phyloP scores from a whole-genome alignment of 35 echinoderm and acorn worm species.

The Acanthaster planci region DNA sequence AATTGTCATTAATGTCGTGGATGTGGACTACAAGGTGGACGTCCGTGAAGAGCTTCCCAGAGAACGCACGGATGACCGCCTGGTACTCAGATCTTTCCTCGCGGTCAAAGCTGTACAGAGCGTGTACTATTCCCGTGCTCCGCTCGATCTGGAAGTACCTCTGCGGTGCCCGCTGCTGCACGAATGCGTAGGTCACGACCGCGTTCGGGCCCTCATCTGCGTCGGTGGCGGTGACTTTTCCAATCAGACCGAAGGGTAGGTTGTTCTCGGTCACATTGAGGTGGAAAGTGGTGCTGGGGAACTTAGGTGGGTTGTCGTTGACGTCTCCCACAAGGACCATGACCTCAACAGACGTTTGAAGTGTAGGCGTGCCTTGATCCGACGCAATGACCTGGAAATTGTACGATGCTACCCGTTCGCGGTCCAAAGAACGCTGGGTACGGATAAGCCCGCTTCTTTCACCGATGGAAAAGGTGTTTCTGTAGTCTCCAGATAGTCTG shows the following conservation, averaged over 20 bases:
- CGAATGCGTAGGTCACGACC: constrained; percentile 18
- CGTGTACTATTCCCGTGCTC: constrained; percentile 5
- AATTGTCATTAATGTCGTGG: constrained; percentile 33
- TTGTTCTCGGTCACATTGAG: constrained; percentile 12
- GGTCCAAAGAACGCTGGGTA: constrained; percentile 5
- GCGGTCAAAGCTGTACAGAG: constrained; percentile 13
- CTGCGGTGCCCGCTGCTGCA: background rate
- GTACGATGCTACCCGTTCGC: constrained; percentile 7
- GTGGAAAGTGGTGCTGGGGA: background rate
- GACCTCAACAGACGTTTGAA: background rate
- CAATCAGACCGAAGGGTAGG: constrained; percentile 5
- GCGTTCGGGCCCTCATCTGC: constrained; percentile 32
- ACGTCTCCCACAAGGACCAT: constrained; percentile 18
- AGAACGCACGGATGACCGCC: constrained; percentile 9
- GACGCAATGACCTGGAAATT: constrained; percentile 20
- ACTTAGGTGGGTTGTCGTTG: constrained; percentile 50
- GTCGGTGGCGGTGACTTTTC: constrained; percentile 32
- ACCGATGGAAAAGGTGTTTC: constrained; percentile 32
- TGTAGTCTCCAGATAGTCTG: background rate
- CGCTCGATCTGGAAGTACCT: constrained; percentile 29
- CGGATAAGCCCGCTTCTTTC: constrained; percentile 39
- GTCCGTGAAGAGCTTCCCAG: constrained; percentile 26
- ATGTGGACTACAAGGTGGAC: constrained; percentile 5
- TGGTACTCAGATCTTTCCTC: constrained; percentile 26
- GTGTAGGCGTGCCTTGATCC: background rate